Conservation (phyloP, 2,797 vertebrate genomes). For the Rhinella marina region DNA sequence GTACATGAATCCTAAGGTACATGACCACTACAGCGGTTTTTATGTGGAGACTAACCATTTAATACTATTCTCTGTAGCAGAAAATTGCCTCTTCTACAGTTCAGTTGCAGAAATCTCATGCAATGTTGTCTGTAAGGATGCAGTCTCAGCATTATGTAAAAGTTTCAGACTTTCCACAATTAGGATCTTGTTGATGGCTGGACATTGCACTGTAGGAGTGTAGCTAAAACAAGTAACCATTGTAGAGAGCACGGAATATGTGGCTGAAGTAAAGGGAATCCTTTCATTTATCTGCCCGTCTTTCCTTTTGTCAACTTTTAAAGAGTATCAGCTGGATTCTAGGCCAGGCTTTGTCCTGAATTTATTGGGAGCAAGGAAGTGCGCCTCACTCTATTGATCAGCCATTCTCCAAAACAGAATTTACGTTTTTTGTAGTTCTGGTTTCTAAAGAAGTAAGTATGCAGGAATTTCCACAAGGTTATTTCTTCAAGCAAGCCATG, state of each 20-base stretch:
- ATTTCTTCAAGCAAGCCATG: neutral
- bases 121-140: neutral
- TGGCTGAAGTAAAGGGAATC: neutral
- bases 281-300: slow-evolving; percentile 17
- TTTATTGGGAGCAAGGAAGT: slow-evolving; percentile 13
- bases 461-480: slow-evolving; percentile 5
- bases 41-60: too few relatives aligned
- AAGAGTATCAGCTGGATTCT: slow-evolving; percentile 37
- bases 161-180: neutral
- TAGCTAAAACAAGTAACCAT: slow-evolving; percentile 24
- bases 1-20: too few relatives aligned
- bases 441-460: slow-evolving; percentile 4
- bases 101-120: neutral
- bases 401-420: slow-evolving; percentile 20
- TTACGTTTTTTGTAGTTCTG: neutral
- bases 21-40: too few relatives aligned
- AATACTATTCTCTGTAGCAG: too few relatives aligned
- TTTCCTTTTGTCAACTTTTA: slow-evolving; percentile 18
- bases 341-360: slow-evolving; percentile 16
- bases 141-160: neutral
- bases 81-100: too few relatives aligned
- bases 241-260: neutral
- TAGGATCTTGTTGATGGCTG: neutral
- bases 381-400: slow-evolving; percentile 37
- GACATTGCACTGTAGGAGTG: neutral